Evolutionary conservation across 1,140 invertebrate genomes (phyloP), one percentile per base, ranked within the genome.

Genomic region (Lepidurus arcticus): DNA sequence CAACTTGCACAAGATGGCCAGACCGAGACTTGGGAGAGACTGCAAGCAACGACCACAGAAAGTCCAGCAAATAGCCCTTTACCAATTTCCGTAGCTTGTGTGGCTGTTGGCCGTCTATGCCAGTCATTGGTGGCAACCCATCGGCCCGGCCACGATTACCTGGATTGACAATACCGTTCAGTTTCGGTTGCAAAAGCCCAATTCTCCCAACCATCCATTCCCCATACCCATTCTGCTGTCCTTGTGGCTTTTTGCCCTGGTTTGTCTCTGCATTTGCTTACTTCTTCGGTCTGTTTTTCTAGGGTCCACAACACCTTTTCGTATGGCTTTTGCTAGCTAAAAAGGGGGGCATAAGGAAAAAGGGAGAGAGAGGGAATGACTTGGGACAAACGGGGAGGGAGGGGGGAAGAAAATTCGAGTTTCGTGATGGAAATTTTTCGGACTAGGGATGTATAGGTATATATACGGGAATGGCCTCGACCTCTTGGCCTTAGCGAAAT

Each of bases 401-500:
- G 53, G 16, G 9, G 21, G 13, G 21, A 21, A 11, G 53, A 13
- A 65, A 65, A 65, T 65, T 13, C 53, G 34, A 34, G 1, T 34
- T 34, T 34, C 34, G 2, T 34, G 34, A 34, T 65, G 5, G 53
- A 65, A 16, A 65, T 13, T 7, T 21, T 13, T n/a, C 13, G 1
- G 53, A 65, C 6, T 34, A 65, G 21, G 53, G 53, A 65, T 65
- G 21, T 65, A 7, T 65, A 65, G 21, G 21, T 65, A 65, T 65
- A 65, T n/a, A 65, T 7, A 65, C 13, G 53, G 53, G 53, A 65
- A 13, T 65, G 53, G 53, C 53, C 53, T 65, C 21, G 21, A 65
- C 53, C 53, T 65, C 53, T 7, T 65, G 53, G 53, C 53, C 53
- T 65, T 65, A n/a, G 53, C 53, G 53, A 65, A 65, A 65, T 65